Percentiles rank a stretch among this genome's conserved stretches.
Evolutionary conservation across 2,797 vertebrate genomes (phyloP).

Genomic region (Florisuga fusca): DNA sequence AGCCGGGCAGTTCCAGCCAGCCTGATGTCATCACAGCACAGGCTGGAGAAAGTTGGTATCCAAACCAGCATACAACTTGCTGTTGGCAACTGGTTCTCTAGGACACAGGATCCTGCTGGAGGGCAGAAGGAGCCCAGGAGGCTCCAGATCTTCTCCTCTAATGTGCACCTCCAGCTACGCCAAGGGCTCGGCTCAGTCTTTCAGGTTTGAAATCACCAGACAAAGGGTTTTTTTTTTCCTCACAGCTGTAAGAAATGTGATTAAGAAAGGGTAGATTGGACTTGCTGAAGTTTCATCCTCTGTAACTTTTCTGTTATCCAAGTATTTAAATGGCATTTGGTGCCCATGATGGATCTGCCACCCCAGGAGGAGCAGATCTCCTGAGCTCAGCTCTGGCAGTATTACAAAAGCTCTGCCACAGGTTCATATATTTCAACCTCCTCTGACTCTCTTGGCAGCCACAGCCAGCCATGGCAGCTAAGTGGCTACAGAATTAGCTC

Average conservation of each 20-base stretch:
- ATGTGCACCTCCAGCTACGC: fast-evolving
- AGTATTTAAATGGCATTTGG: conserved; percentile 39
- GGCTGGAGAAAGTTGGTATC: not conserved
- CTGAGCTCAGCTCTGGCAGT: not conserved
- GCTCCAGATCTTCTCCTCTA: not conserved
- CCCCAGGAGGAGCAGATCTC: not conserved
- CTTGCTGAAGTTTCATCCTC: not conserved
- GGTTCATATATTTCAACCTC: conserved; percentile 68
- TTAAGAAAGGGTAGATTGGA: not conserved
- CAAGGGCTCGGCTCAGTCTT: not conserved
- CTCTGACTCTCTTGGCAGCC: not conserved
- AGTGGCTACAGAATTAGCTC: conserved; percentile 49
- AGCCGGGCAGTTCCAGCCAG: not conserved
- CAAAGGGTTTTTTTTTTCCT: not conserved
- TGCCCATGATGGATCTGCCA: conserved; percentile 11
- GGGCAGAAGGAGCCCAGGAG: fast-evolving
- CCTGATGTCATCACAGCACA: fast-evolving
- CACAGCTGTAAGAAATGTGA: not conserved
- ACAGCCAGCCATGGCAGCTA: conserved; percentile 26
- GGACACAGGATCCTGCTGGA: not conserved
- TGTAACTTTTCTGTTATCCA: conserved; percentile 5
- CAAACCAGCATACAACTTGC: not conserved
- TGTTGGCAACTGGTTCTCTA: not conserved
- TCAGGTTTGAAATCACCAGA: not conserved
- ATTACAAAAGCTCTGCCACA: conserved; percentile 12